phyloP scores from a whole-genome alignment of 2,113 vertebrate species.

The Poicephalus gulielmi region DNA sequence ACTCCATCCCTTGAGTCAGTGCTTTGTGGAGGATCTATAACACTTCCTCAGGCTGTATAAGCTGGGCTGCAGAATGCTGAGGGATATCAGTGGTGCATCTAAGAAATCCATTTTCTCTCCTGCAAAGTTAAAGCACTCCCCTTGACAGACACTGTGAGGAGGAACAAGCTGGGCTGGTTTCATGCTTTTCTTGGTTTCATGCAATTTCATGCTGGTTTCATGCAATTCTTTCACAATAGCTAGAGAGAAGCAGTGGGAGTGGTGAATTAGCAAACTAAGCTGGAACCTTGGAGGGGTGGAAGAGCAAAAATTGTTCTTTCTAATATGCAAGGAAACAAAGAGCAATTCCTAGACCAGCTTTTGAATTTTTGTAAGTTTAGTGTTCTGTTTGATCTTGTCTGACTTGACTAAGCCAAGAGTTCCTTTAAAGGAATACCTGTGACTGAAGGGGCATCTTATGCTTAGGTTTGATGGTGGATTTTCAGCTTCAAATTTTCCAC shows the following conservation, averaged over 20 bases:
- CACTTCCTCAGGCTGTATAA: not conserved
- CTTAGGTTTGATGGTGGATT: not conserved
- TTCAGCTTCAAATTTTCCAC: not conserved
- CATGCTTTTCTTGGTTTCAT: not conserved
- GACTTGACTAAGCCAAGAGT: not conserved
- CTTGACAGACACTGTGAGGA: not conserved
- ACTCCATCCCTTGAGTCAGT: not conserved
- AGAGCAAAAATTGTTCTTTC: not conserved
- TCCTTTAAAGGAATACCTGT: not conserved
- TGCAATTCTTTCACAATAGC: not conserved
- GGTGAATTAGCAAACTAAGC: not conserved
- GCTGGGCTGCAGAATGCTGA: not conserved
- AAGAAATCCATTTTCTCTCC: not conserved
- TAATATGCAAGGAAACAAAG: not conserved
- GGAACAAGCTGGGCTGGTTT: not conserved
- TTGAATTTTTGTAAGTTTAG: not conserved
- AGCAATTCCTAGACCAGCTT: not conserved
- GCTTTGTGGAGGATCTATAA: not conserved
- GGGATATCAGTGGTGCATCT: not conserved
- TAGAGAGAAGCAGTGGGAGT: not conserved
- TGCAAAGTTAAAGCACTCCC: not conserved
- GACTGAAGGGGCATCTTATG: not conserved
- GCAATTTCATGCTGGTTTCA: not conserved
- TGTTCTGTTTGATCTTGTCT: not conserved
- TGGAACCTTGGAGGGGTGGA: not conserved